A percentile compares a stretch with the other conserved stretches of the same genome.
Evolutionary conservation across 53 echinoderm and acorn worm species (phyloP).

Genomic region (Luidia sarsii): DNA sequence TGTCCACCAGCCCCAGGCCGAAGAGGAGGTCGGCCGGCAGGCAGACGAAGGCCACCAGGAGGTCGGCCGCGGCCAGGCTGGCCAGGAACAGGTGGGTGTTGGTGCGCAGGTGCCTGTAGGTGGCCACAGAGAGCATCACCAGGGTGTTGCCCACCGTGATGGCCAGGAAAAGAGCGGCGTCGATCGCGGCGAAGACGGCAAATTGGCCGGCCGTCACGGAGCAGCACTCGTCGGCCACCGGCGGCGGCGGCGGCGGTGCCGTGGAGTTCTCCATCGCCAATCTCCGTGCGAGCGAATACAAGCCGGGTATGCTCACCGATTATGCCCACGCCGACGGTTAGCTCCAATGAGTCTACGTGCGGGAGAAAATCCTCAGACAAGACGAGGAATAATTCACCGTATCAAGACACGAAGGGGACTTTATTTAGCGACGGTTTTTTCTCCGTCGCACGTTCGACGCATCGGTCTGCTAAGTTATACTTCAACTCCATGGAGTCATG

Average conservation of each 20-base stretch:
- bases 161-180: constrained; percentile 25
- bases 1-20: neutral
- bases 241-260: neutral
- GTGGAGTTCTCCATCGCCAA: neutral
- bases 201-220: neutral
- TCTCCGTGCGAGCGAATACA: too few relatives aligned
- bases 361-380: too few relatives aligned
- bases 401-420: too few relatives aligned
- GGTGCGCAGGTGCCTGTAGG: constrained; percentile 48
- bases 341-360: too few relatives aligned
- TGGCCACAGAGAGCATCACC: constrained; percentile 56
- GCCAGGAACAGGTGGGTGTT: constrained; percentile 56
- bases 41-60: constrained; percentile 27
- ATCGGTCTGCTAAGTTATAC: too few relatives aligned
- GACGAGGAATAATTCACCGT: too few relatives aligned
- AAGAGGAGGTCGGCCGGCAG: constrained; percentile 14
- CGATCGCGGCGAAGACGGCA: constrained; percentile 3
- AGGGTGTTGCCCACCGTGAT: constrained; percentile 55
- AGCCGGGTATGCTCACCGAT: too few relatives aligned
- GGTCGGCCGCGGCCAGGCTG: constrained; percentile 54
- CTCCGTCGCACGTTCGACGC: too few relatives aligned
- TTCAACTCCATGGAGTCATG: too few relatives aligned
- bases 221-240: too few relatives aligned
- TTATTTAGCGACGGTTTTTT: too few relatives aligned
- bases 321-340: too few relatives aligned